phyloP scores from a whole-genome alignment of 1,140 invertebrate species.

The Trinorchestia longiramus region DNA sequence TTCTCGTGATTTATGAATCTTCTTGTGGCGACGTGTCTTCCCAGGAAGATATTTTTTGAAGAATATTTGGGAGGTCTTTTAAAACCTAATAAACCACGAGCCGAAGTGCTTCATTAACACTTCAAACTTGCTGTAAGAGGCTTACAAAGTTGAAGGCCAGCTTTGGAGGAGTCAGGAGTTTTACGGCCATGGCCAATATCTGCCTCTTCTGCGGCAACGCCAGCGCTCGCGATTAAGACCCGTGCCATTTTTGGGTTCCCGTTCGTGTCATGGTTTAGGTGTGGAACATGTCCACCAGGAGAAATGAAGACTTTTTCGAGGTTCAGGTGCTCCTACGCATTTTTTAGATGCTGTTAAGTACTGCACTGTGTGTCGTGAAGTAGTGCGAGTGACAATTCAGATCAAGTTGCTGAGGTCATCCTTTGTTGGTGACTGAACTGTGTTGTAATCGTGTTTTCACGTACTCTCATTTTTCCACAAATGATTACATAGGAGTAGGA shows the following conservation, averaged over 20 bases:
- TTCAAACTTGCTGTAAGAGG: conserved; percentile 44
- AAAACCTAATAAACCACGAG: conserved; percentile 28
- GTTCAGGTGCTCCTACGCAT: too few relatives aligned
- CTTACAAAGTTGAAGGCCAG: conserved; percentile 48
- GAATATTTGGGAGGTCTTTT: neutral
- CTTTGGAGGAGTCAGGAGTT: conserved; percentile 37
- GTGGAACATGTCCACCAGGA: too few relatives aligned
- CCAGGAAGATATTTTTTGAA: neutral
- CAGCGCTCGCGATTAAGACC: neutral
- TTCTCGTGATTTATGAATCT: neutral
- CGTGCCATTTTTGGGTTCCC: neutral
- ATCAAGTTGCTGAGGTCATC: neutral
- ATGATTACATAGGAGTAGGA: neutral
- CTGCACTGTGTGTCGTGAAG: neutral
- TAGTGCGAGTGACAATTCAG: neutral
- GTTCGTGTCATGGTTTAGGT: too few relatives aligned
- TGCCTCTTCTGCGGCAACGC: neutral
- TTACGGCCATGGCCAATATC: conserved; percentile 34
- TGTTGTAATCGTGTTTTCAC: neutral
- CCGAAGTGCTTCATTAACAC: conserved; percentile 52
- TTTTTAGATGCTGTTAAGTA: too few relatives aligned
- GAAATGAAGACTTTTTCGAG: too few relatives aligned
- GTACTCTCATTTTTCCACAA: neutral
- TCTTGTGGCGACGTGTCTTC: neutral
- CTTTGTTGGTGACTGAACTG: neutral